Base-by-base conservation (phyloP, 2,797 vertebrate genomes). In the Malurus leucopterus region DNA sequence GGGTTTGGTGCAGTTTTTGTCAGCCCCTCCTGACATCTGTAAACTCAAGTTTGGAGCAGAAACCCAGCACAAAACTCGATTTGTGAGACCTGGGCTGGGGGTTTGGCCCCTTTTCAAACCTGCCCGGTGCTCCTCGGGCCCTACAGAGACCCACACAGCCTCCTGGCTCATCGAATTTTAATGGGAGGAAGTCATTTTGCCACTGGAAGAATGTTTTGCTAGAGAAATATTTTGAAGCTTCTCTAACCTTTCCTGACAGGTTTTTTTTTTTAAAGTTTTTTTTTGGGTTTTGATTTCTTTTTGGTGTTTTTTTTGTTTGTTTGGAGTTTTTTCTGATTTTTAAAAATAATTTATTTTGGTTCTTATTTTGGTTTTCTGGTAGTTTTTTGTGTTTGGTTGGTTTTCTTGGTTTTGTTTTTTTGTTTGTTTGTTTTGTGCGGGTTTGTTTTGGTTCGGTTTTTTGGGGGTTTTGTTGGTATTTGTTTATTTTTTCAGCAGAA, bases 161-260 rank as follows among this genome's bases (percentile, higher is more conserved):
- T 36, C 21, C 13, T 9, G 95, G 86, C 95, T 92, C 93, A 95
- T 70, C 63, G 84, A 95, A 96, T 95, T 96, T 93, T 90, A 96
- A 97, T 53, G 40, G 95, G 94, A 92, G 95, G 96, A 98, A 97
- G 95, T 95, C 54, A 0, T 84, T 94, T 77, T 93, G 80, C 92
- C 92, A 63, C 58, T 73, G 87, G 68, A 89, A 78, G 80, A 86
- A 79, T 13, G 93, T 30, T 50, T 68, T 8, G 40, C 75, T 62
- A 32, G 38, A 79, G 91, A 92, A 91, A 67, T 20, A 18, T 22
- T 70, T 79, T 53, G 44, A 77, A 65, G 68, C 7, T 41, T 41
- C 8, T 47, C 78, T 3, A 71, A 70, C 65, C 29, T 78, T 93
- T 72, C 67, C 57, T 63, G 46, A 30, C 26, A 46, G 73, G 32